Conservation (phyloP, 2,113 vertebrate genomes). For the Oophaga pumilio region DNA sequence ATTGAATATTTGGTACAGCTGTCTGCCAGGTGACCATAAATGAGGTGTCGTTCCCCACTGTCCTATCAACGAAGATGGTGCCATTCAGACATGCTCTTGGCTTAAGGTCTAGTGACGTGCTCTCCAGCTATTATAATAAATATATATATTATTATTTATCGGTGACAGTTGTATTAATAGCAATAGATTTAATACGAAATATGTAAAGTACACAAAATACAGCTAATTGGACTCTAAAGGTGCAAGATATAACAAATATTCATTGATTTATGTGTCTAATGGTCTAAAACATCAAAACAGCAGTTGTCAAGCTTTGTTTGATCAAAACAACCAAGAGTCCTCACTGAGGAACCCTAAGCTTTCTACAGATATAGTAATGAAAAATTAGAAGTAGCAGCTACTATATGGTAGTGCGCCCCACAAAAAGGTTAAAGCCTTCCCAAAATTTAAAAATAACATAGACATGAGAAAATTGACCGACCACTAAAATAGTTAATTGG, state of each 20-base stretch:
- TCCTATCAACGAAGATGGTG: slow-evolving; percentile 67
- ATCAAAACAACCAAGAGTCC: too few species aligned
- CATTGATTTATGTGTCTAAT: not conserved
- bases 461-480: too few species aligned
- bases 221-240: not conserved
- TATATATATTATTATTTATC: not conserved
- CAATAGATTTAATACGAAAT: not conserved
- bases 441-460: too few species aligned
- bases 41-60: slow-evolving; percentile 71
- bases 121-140: slow-evolving; percentile 67
- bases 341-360: too few species aligned
- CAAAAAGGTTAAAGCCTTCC: too few species aligned
- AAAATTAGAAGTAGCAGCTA: too few species aligned
- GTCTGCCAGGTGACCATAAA: slow-evolving; percentile 67
- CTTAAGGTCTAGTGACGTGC: slow-evolving; percentile 49
- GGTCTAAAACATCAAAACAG: not conserved
- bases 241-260: not conserved
- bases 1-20: slow-evolving; percentile 57
- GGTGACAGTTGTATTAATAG: not conserved
- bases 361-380: too few species aligned
- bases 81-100: slow-evolving; percentile 62
- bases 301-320: too few species aligned
- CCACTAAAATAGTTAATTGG: too few species aligned
- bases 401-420: too few species aligned
- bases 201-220: not conserved